These are phyloP conservation scores for Elgaria multicarinata DNA, from an alignment of 2,113 vertebrate species.

Conservation along the genomic window DNA sequence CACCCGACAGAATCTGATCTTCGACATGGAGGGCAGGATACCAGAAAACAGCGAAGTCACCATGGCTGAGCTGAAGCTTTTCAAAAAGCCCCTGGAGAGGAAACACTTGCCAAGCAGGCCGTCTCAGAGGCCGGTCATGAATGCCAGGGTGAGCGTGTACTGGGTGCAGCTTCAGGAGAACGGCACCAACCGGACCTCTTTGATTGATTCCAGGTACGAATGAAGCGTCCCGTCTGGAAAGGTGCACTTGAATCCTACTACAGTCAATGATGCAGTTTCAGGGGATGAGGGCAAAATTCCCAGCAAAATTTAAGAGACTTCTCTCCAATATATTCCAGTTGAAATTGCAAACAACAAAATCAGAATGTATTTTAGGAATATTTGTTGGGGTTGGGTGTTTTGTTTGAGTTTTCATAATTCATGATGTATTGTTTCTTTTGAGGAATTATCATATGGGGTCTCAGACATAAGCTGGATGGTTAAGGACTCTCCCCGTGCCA, in stretches of 20 bases:
- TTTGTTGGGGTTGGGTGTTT: too few species aligned
- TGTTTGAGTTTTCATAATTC: neutral
- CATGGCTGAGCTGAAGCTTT: constrained; percentile 92
- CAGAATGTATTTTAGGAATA: neutral
- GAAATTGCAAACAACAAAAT: neutral
- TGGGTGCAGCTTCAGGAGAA: constrained; percentile 84
- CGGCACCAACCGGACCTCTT: constrained; percentile 88
- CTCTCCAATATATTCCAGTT: neutral
- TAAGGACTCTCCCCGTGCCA: neutral
- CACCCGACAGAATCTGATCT: constrained; percentile 83
- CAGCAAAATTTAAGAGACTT: neutral
- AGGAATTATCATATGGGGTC: neutral
- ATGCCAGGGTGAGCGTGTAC: constrained; percentile 89
- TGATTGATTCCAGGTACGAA: constrained; percentile 92
- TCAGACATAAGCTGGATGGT: too few species aligned
- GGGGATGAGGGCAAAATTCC: neutral
- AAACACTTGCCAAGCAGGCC: constrained; percentile 69
- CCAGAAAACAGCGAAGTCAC: constrained; percentile 91
- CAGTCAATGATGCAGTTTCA: neutral
- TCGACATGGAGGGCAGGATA: constrained; percentile 91
- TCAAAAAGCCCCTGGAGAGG: constrained; percentile 84
- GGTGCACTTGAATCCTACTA: neutral
- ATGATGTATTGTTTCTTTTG: neutral
- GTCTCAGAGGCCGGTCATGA: constrained; percentile 76
- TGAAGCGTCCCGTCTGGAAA: neutral